phyloP scores from a whole-genome alignment of 2,888 invertebrate species.

The Drosophila putrida region DNA sequence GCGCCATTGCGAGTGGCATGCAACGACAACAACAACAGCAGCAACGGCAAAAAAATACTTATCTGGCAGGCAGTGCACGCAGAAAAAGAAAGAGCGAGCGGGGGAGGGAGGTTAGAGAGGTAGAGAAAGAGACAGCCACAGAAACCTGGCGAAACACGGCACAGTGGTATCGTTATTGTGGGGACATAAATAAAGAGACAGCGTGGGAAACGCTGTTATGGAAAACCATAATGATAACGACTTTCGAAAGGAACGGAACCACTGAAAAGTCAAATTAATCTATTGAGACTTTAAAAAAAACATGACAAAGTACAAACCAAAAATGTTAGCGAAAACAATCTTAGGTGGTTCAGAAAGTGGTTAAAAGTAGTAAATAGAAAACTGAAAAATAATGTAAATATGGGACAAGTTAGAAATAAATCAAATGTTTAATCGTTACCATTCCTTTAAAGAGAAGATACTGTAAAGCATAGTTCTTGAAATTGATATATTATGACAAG shows the following conservation, averaged over 20 bases:
- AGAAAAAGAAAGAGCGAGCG: constrained; percentile 6
- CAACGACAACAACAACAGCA: constrained; percentile 57
- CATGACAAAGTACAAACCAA: constrained; percentile 2
- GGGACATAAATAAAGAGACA: constrained; percentile 40
- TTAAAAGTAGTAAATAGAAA: not conserved
- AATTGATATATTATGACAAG: too few species aligned
- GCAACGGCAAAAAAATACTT: constrained; percentile 34
- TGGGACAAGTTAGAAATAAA: too few species aligned
- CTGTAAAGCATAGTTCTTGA: too few species aligned
- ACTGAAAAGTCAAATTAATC: constrained; percentile 24
- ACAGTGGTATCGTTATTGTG: constrained; percentile 57
- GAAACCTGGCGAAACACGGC: constrained; percentile 36
- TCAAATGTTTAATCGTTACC: too few species aligned
- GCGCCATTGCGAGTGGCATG: constrained; percentile 78
- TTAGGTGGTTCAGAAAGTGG: not conserved
- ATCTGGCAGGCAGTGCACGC: constrained; percentile 64
- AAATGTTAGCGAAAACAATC: not conserved
- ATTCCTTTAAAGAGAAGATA: too few species aligned
- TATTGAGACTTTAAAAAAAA: constrained; percentile 11
- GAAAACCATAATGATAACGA: constrained; percentile 33
- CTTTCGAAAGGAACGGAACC: constrained; percentile 17
- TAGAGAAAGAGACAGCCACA: not conserved
- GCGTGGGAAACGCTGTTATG: constrained; percentile 46
- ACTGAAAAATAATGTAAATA: too few species aligned
- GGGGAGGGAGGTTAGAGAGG: not conserved